Base-by-base conservation (phyloP, 2,113 vertebrate genomes). In the Ibidorhyncha struthersii region DNA sequence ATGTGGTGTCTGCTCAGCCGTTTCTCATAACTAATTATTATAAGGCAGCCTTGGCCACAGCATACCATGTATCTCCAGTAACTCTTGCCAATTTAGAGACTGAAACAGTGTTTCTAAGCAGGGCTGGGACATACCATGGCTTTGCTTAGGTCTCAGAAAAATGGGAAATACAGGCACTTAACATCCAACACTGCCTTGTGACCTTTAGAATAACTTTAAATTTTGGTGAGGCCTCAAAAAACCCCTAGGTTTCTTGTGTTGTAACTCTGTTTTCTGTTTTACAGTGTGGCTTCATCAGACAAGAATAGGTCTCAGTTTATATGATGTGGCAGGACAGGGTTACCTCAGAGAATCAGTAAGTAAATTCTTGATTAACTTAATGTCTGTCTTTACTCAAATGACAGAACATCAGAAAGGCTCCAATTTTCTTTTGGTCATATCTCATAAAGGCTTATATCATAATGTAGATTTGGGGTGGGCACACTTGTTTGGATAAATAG, bases 261-360 rank as follows among this genome's bases (percentile, higher is more conserved):
- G 6, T 92, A 47, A 93, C 71, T 83, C 41, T 74, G 22, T 71
- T 93, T 91, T 67, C 61, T 97, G 15, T 89, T 95, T 97, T 91
- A 65, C 96, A 99, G 99, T 99, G 25, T 99, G 99, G 99, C 97
- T 99, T 90, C 99, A 99, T 97, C 99, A 99, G 95, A 99, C 99
- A 83, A 98, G 99, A 96, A 99, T 99, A 94, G 99, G 99, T 53
- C 98, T 99, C 94, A 99, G 99, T 98, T 98, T 99, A 91, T 99
- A 99, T 94, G 99, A 99, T 19, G 99, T 99, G 47, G 99, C 99
- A 77, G 99, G 99, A 87, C 99, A 99, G 97, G 99, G 99, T 43
- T 99, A 99, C 96, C 99, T 99, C 95, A 98, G 99, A 84, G 99
- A 99, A 98, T 99, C 99, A 52, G 99, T 99, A 97, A 98, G 99